Evolutionary conservation across 2,797 vertebrate genomes (phyloP).

Genomic region (Lerista edwardsae): DNA sequence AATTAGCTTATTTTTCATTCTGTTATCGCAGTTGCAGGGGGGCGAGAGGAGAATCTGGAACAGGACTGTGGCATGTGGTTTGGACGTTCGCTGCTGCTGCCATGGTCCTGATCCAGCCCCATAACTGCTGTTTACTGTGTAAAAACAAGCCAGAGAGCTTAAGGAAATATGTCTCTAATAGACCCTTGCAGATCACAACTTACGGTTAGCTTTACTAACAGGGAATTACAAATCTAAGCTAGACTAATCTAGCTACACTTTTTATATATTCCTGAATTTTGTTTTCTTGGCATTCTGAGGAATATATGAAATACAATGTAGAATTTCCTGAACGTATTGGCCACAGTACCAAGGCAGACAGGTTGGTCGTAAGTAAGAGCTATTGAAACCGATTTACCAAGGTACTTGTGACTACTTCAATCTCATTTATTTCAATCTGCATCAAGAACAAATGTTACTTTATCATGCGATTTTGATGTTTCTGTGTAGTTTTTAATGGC

Average conservation of each 20-base stretch:
- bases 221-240: background rate
- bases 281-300: background rate
- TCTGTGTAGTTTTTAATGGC: too few relatives aligned
- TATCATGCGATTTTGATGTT: too few relatives aligned
- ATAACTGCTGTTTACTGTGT: too few relatives aligned
- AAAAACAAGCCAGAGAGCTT: too few relatives aligned
- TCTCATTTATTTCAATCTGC: too few relatives aligned
- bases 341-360: background rate
- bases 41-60: too few relatives aligned
- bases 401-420: too few relatives aligned
- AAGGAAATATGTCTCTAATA: background rate
- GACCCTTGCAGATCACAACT: background rate
- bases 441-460: too few relatives aligned
- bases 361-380: background rate
- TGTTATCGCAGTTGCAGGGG: too few relatives aligned
- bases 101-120: background rate
- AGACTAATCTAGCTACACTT: background rate
- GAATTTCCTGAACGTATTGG: background rate
- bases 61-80: too few relatives aligned
- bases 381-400: background rate
- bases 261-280: background rate
- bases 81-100: background rate
- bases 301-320: constrained; percentile 11
- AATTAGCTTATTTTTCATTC: too few relatives aligned
- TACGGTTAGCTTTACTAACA: background rate